phyloP scores from a whole-genome alignment of 2,113 vertebrate species.

The Elachura formosa region DNA sequence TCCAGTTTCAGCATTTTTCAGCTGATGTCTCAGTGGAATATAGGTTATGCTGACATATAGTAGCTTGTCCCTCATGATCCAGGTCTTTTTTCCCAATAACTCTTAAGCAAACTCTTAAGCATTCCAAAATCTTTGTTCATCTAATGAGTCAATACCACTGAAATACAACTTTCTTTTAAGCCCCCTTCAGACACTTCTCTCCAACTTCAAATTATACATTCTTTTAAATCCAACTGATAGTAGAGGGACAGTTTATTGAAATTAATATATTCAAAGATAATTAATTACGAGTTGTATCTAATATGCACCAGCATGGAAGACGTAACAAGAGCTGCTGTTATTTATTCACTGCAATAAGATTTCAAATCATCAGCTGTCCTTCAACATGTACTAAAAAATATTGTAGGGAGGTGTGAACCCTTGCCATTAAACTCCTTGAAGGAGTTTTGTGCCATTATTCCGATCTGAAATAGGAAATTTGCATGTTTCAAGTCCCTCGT shows the following conservation, averaged over 20 bases:
- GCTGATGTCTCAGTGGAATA: not conserved
- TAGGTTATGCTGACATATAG: not conserved
- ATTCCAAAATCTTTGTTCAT: not conserved
- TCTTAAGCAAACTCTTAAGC: not conserved
- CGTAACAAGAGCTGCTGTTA: not conserved
- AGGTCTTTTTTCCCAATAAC: not conserved
- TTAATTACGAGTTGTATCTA: not conserved
- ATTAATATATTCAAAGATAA: not conserved
- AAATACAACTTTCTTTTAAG: not conserved
- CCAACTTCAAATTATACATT: not conserved
- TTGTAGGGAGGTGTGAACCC: not conserved
- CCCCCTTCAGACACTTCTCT: not conserved
- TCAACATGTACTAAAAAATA: not conserved
- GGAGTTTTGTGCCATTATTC: not conserved
- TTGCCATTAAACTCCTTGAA: not conserved
- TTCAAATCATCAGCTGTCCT: not conserved
- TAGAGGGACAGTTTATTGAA: not conserved
- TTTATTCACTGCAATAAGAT: not conserved
- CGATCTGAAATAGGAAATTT: not conserved
- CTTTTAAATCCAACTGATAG: not conserved
- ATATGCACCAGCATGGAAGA: not conserved
- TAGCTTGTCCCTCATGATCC: not conserved
- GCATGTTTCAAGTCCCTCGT: accelerated
- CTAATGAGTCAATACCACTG: not conserved
- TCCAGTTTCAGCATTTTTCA: not conserved